phyloP scores from a whole-genome alignment of 2,888 invertebrate species.

The Lacanobia oleracea region DNA sequence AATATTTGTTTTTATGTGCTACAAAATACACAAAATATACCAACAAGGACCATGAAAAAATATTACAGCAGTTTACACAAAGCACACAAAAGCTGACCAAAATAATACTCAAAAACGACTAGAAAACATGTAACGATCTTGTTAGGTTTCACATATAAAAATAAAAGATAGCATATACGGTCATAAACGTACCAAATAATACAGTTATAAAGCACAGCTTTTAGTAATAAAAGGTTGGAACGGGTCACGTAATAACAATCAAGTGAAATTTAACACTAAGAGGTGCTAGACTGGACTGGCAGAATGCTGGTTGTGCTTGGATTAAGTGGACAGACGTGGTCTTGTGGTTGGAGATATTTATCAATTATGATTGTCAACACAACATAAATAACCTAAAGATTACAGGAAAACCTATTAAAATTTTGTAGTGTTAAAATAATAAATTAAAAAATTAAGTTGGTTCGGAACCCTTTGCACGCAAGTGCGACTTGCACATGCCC shows the following conservation, averaged over 20 bases:
- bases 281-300: neutral
- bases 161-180: neutral
- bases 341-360: neutral
- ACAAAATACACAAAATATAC: neutral
- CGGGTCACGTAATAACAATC: conserved; percentile 45
- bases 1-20: neutral
- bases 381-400: too few species aligned
- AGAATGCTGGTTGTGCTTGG: conserved; percentile 11
- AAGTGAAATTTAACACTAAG: conserved; percentile 17
- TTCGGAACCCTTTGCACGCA: too few species aligned
- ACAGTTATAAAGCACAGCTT: conserved; percentile 29
- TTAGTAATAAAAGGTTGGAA: conserved; percentile 16
- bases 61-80: neutral
- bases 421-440: too few species aligned
- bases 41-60: neutral
- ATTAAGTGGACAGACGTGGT: conserved; percentile 31
- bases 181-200: conserved; percentile 10
- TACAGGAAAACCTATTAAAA: too few species aligned
- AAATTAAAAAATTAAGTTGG: too few species aligned
- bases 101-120: neutral
- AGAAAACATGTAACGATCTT: neutral
- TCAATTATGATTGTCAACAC: too few species aligned
- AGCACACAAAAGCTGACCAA: neutral
- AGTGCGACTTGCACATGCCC: too few species aligned
- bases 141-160: conserved; percentile 1